A percentile compares a stretch with the other conserved stretches of the same genome.
Evolutionary conservation across 2,797 vertebrate species (phyloP).

Genomic region (Rousettus madagascariensis): DNA sequence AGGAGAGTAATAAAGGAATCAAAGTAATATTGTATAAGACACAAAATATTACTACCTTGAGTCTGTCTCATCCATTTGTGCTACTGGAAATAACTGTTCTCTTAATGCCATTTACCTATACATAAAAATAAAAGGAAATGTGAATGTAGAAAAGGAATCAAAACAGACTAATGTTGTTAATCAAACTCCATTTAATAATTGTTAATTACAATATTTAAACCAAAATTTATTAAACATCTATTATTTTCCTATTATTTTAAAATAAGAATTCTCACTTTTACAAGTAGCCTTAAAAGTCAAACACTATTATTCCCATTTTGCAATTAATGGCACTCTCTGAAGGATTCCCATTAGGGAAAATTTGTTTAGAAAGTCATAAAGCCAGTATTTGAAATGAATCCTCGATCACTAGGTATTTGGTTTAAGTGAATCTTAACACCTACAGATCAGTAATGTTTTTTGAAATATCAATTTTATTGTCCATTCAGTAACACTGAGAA

Average conservation of each 20-base stretch:
- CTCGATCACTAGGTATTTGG: not conserved
- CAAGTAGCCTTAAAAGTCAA: not conserved
- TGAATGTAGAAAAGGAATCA: not conserved
- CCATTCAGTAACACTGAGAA: not conserved
- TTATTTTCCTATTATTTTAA: not conserved
- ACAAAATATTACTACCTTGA: not conserved
- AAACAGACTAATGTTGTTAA: not conserved
- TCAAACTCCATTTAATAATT: not conserved
- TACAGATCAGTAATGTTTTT: not conserved
- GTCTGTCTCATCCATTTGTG: not conserved
- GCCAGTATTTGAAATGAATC: not conserved
- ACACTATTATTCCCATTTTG: not conserved
- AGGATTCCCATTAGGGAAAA: not conserved
- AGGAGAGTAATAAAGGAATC: constrained; percentile 60
- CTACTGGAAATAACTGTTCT: not conserved
- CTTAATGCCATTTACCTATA: not conserved
- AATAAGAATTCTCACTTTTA: not conserved
- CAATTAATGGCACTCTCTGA: not conserved
- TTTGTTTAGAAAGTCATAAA: not conserved
- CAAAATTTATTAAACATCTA: constrained; percentile 23
- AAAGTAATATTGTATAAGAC: constrained; percentile 20
- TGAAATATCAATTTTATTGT: not conserved
- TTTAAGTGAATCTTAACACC: not conserved
- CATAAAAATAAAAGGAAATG: not conserved
- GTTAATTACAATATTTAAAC: not conserved